phyloP scores from a whole-genome alignment of 2,113 vertebrate genomes.

The Chaetops frenatus region DNA sequence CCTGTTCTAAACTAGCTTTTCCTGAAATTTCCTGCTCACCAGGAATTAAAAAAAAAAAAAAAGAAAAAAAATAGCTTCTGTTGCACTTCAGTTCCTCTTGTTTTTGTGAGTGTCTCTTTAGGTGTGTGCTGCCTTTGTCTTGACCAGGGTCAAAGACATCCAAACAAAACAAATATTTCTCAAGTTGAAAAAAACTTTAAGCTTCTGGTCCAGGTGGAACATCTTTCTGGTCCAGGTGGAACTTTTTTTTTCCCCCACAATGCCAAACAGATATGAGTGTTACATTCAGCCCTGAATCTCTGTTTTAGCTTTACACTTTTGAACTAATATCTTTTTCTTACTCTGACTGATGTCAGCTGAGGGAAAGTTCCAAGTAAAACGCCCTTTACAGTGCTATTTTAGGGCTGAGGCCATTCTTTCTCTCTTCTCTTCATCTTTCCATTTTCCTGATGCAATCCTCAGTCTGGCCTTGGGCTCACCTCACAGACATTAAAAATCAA shows the following conservation, averaged over 20 bases:
- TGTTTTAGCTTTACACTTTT: constrained; percentile 66
- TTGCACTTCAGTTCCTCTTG: background rate
- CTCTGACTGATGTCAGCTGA: constrained; percentile 63
- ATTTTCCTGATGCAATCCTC: constrained; percentile 63
- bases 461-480: constrained; percentile 66
- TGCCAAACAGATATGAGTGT: background rate
- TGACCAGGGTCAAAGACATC: constrained; percentile 36
- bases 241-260: background rate
- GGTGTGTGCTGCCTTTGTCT: constrained; percentile 2
- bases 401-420: constrained; percentile 67
- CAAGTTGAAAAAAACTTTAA: constrained; percentile 37
- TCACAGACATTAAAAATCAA: constrained; percentile 32
- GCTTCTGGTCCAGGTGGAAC: constrained; percentile 6
- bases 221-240: background rate
- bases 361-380: constrained; percentile 55
- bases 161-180: constrained; percentile 61
- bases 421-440: constrained; percentile 55
- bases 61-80: background rate
- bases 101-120: background rate
- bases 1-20: background rate
- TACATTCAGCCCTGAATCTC: constrained; percentile 37
- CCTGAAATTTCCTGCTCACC: background rate
- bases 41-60: background rate
- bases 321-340: constrained; percentile 53
- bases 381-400: constrained; percentile 68